These are phyloP conservation scores for Drosophila tripunctata DNA, from an alignment of 2,888 invertebrate species.

Conservation along the genomic window DNA sequence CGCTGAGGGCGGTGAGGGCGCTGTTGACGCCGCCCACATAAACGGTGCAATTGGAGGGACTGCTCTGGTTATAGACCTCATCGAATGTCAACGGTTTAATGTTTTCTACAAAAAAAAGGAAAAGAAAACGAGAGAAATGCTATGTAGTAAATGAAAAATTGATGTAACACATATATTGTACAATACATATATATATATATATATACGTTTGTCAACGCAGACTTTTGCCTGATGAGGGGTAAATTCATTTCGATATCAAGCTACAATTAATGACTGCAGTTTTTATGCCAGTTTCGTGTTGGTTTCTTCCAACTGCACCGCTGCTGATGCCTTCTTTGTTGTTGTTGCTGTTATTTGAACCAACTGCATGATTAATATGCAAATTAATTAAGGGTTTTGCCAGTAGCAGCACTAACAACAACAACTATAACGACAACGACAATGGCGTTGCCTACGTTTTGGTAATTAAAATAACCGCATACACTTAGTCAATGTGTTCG, in stretches of 20 bases:
- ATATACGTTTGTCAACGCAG: conserved; percentile 12
- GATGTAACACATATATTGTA: too few relatives aligned
- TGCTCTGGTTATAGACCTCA: conserved; percentile 99
- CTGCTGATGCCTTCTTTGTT: background rate
- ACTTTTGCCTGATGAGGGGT: conserved; percentile 4
- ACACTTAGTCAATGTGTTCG: conserved; percentile 65
- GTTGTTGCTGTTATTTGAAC: conserved; percentile 26
- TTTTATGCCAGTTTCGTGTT: conserved; percentile 38
- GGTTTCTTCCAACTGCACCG: background rate
- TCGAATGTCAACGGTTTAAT: conserved; percentile 97
- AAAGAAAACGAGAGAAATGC: too few relatives aligned
- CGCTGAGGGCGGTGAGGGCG: conserved; percentile 92
- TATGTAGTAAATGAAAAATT: conserved; percentile 5
- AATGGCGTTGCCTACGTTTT: conserved; percentile 61
- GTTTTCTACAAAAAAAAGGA: conserved; percentile 88
- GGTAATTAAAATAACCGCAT: conserved; percentile 77
- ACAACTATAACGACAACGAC: conserved; percentile 20
- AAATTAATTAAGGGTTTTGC: conserved; percentile 78
- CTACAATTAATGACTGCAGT: conserved; percentile 53
- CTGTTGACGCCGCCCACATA: conserved; percentile 95
- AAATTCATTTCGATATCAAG: conserved; percentile 33
- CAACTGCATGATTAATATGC: conserved; percentile 78
- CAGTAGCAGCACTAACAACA: conserved; percentile 45
- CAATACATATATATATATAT: too few relatives aligned
- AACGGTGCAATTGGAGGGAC: conserved; percentile 99